Evolutionary conservation across 2,888 invertebrate genomes (phyloP), one percentile per base, ranked within the genome.

Genomic region (Hypomecis atomaria): DNA sequence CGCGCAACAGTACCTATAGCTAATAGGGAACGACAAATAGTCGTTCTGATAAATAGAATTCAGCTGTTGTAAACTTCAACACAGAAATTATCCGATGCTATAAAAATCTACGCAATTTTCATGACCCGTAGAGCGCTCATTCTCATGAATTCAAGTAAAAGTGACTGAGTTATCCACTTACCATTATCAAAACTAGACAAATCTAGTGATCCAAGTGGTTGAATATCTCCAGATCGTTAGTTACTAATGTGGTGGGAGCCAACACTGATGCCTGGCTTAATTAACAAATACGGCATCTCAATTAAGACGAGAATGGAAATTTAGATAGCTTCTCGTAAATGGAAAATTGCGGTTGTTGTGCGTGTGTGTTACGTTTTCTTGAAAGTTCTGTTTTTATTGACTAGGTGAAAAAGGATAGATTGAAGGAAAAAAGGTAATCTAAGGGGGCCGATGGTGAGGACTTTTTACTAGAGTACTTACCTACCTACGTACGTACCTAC

Each of bases 141-240:
- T 23, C 23, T 2, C 23, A 3, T 23, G 23, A 2, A 23, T 23
- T 23, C 23, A 3, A 23, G 23, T n/a, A n/a, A n/a, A n/a, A n/a
- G n/a, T n/a, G n/a, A n/a, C 23, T 23, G 23, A 23, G 23, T 23
- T 23, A 23, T 23, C 23, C 23, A 23, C 23, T 23, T 23, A 23
- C 23, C 23, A 40, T 9, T 40, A 40, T 40, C 40, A 40, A 40
- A 40, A 40, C 0, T 7, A 40, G 8, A 40, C 7, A 40, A 40
- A 40, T 40, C 7, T 9, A 40, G 10, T 10, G 40, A 5, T 40
- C 10, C 9, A 40, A 40, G 10, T 7, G 40, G 40, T 8, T 40
- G 40, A 40, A 40, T 40, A 5, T 9, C 40, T 78, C 59, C 58
- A 74, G 74, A 75, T 79, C 76, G 72, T 79, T 78, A 79, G 38